phyloP scores from a whole-genome alignment of 2,113 vertebrate genomes.

The Hyla sarda region DNA sequence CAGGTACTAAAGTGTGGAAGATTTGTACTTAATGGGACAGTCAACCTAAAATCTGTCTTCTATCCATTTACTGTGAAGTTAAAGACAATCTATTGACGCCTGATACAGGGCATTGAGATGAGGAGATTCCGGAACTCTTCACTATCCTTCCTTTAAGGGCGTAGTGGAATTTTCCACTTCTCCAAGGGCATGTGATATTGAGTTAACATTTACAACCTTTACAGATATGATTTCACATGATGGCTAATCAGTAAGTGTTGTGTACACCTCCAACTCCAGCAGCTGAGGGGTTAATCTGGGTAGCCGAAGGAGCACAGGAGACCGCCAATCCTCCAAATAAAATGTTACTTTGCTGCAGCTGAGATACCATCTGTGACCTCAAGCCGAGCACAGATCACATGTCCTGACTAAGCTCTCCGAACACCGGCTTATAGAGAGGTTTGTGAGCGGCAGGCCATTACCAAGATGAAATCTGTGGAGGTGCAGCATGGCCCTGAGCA shows the following conservation, averaged over 20 bases:
- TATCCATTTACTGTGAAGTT: no score
- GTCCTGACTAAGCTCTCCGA: slow-evolving; percentile 53
- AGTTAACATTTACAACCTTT: background rate
- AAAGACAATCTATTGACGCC: background rate
- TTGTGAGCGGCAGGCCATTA: slow-evolving; percentile 40
- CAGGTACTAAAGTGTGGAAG: no score
- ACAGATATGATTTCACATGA: slow-evolving; percentile 7
- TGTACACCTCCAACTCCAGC: background rate
- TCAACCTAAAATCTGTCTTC: no score
- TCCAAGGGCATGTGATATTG: background rate
- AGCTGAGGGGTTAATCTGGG: slow-evolving; percentile 13
- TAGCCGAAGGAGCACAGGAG: background rate
- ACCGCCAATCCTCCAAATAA: background rate
- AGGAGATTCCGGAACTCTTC: background rate
- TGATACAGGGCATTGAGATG: background rate
- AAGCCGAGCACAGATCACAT: slow-evolving; percentile 41
- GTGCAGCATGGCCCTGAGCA: background rate
- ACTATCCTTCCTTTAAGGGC: background rate
- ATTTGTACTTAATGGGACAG: no score
- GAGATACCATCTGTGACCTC: slow-evolving; percentile 57
- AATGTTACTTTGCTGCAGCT: slow-evolving; percentile 26
- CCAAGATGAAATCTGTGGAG: slow-evolving; percentile 35
- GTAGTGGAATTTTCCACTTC: slow-evolving; percentile 12
- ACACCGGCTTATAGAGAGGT: slow-evolving; percentile 45
- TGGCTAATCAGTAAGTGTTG: background rate